Conservation (phyloP, 1,140 invertebrate species). For the Zaprionus davidi region DNA sequence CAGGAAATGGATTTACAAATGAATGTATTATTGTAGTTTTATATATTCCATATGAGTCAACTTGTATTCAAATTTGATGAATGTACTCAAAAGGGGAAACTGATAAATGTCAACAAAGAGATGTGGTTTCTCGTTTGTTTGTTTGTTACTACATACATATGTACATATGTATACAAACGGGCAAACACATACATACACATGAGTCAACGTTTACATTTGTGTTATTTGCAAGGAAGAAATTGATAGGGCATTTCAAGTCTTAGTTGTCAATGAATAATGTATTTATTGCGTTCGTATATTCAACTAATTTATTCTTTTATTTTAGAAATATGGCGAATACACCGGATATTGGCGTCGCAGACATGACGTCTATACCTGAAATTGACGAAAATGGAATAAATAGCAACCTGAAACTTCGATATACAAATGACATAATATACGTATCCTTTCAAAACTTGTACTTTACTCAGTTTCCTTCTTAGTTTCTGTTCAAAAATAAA, state of each 20-base stretch:
- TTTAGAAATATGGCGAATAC: conserved; percentile 53
- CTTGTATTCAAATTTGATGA: neutral
- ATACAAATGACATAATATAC: conserved; percentile 94
- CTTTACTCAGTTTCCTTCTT: neutral
- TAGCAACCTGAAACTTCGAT: conserved; percentile 93
- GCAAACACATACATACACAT: neutral
- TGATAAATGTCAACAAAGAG: neutral
- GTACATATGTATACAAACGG: neutral
- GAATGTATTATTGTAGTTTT: neutral
- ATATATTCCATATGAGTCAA: neutral
- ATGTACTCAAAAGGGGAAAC: conserved; percentile 4
- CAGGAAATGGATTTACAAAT: neutral
- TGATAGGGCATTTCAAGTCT: neutral
- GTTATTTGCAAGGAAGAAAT: neutral
- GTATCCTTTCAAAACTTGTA: conserved; percentile 90
- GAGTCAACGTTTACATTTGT: neutral
- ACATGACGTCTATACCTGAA: conserved; percentile 97
- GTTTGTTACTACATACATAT: neutral
- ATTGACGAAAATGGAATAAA: conserved; percentile 97
- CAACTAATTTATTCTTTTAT: conserved; percentile 12
- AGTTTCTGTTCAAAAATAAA: neutral
- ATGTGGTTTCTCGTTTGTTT: neutral
- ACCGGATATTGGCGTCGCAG: conserved; percentile 87
- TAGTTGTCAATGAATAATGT: neutral
- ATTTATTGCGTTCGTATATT: neutral